A percentile compares a stretch with the other conserved stretches of the same genome.
Conservation (phyloP, 2,797 vertebrate species). For the Heterohyrax brucei region DNA sequence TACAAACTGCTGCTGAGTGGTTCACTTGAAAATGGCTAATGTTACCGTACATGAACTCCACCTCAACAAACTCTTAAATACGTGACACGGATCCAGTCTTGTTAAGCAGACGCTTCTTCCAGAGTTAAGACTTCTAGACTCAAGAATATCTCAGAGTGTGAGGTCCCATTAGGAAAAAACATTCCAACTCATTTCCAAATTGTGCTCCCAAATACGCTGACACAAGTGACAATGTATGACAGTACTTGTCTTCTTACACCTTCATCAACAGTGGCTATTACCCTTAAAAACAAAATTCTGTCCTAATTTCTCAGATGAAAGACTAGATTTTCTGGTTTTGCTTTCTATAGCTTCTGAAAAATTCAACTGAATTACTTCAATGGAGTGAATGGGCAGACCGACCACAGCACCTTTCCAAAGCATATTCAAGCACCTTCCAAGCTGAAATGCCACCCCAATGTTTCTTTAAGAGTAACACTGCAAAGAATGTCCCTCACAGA, state of each 20-base stretch:
- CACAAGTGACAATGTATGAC: not conserved
- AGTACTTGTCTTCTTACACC: not conserved
- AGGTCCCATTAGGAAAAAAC: not conserved
- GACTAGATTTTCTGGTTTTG: not conserved
- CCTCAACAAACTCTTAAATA: not conserved
- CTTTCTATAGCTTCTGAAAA: constrained; percentile 70
- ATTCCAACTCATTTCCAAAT: constrained; percentile 20
- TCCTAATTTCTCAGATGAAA: constrained; percentile 18
- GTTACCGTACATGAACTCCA: not conserved
- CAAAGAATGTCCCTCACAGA: not conserved
- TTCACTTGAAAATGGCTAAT: not conserved
- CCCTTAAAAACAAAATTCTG: constrained; percentile 33
- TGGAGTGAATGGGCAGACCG: not conserved
- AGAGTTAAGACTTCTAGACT: constrained; percentile 14
- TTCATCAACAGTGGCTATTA: constrained; percentile 23
- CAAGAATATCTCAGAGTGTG: not conserved
- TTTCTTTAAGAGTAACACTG: constrained; percentile 35
- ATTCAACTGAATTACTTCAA: constrained; percentile 55
- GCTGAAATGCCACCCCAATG: constrained; percentile 1
- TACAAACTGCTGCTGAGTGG: not conserved
- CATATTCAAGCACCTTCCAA: not conserved
- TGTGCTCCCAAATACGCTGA: not conserved
- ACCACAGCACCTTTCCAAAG: constrained; percentile 35
- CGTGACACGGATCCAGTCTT: not conserved
- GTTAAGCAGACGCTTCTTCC: constrained; percentile 16